A percentile compares a stretch with the other conserved stretches of the same genome.
Evolutionary conservation across 35 echinoderm and acorn worm species (phyloP).

Genomic region (Hemicentrotus pulcherrimus): DNA sequence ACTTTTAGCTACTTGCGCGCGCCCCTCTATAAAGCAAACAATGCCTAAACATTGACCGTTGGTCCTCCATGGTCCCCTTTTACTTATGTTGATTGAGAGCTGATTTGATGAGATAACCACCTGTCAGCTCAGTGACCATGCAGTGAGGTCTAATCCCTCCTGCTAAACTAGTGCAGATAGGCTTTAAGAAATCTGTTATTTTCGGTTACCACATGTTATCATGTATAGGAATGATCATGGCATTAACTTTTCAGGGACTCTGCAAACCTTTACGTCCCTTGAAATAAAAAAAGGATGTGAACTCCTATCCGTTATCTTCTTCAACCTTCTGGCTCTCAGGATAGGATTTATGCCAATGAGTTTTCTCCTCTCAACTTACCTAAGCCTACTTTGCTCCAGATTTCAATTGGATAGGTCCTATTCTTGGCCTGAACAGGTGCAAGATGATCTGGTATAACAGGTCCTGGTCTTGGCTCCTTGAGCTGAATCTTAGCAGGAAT

Average conservation of each 20-base stretch:
- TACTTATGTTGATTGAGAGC: too few relatives aligned
- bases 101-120: too few relatives aligned
- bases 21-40: too few relatives aligned
- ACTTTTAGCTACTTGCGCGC: too few relatives aligned
- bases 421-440: not conserved
- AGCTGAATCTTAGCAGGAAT: not conserved
- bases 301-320: not conserved
- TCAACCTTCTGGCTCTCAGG: not conserved
- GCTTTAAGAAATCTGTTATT: not conserved
- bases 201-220: not conserved
- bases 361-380: constrained; percentile 30
- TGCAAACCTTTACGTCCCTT: too few relatives aligned
- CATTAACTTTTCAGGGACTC: not conserved
- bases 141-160: too few relatives aligned
- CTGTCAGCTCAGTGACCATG: too few relatives aligned
- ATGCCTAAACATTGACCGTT: too few relatives aligned
- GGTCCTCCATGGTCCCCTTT: too few relatives aligned
- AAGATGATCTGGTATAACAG: not conserved
- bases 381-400: constrained; percentile 73
- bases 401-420: constrained; percentile 35
- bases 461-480: not conserved
- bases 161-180: too few relatives aligned
- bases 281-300: too few relatives aligned
- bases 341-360: not conserved
- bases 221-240: not conserved